Conservation (phyloP, 2,113 vertebrate species). For the Eudyptes chrysolophus region DNA sequence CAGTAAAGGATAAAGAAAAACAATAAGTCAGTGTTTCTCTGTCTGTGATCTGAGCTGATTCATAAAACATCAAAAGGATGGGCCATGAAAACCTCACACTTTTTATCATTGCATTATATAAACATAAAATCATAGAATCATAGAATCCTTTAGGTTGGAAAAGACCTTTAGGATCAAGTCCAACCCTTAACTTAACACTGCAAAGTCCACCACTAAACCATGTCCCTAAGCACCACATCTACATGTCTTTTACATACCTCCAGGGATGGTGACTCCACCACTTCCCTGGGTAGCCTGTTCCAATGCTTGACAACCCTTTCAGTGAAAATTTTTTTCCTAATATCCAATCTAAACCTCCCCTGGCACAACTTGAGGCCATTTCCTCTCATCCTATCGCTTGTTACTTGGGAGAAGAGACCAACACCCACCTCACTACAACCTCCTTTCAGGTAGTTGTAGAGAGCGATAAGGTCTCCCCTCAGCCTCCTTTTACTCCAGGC, state of each 20-base stretch:
- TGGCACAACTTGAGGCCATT: not conserved
- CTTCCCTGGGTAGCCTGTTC: not conserved
- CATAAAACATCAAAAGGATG: not conserved
- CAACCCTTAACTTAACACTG: not conserved
- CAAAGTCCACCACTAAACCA: not conserved
- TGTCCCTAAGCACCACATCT: not conserved
- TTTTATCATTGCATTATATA: not conserved
- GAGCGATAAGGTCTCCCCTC: too few species aligned
- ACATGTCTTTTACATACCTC: not conserved
- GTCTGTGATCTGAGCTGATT: not conserved
- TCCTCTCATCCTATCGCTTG: not conserved
- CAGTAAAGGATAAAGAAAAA: not conserved
- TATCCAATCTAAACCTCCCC: not conserved
- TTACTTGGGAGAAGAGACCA: too few species aligned
- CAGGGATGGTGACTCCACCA: not conserved
- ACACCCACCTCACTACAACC: too few species aligned
- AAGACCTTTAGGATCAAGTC: not conserved
- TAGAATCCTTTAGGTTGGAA: not conserved
- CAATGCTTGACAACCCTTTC: not conserved
- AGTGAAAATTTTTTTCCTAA: rapidly evolving
- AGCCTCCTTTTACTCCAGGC: too few species aligned
- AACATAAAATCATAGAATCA: not conserved
- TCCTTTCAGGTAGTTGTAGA: too few species aligned
- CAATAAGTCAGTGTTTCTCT: not conserved
- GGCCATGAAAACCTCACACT: not conserved